Percentiles rank a stretch among this genome's conserved stretches.
phyloP scores from a whole-genome alignment of 2,797 vertebrate species.

The Aselliscus stoliczkanus region DNA sequence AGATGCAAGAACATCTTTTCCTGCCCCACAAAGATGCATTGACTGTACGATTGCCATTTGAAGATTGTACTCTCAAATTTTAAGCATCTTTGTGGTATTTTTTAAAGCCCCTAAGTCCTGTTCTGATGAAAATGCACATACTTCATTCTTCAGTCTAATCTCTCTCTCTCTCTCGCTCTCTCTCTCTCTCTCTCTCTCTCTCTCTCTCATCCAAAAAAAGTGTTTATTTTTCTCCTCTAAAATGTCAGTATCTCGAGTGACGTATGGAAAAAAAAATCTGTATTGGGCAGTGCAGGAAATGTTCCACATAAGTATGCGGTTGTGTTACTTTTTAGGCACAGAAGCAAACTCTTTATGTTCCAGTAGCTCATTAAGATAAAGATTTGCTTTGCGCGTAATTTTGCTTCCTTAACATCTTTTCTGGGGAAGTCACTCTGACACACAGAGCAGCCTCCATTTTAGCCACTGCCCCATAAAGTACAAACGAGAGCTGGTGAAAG shows the following conservation, averaged over 20 bases:
- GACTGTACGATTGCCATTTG: neutral
- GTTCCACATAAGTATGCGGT: neutral
- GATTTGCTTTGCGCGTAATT: slow-evolving; percentile 41
- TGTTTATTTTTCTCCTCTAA: neutral
- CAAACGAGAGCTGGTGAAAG: slow-evolving; percentile 39
- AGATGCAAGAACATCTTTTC: neutral
- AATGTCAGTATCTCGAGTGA: neutral
- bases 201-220: neutral
- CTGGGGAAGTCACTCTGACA: slow-evolving; percentile 28
- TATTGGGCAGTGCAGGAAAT: neutral
- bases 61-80: slow-evolving; percentile 14
- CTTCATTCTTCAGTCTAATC: neutral
- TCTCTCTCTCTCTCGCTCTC: no score
- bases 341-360: slow-evolving; percentile 23
- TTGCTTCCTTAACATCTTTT: slow-evolving; percentile 49
- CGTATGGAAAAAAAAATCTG: neutral
- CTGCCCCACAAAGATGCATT: slow-evolving; percentile 33
- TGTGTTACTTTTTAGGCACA: slow-evolving; percentile 25
- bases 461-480: slow-evolving; percentile 46
- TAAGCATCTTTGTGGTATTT: neutral
- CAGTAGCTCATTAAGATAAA: slow-evolving; percentile 65
- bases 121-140: neutral
- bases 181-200: no score
- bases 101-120: neutral
- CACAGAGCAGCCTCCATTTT: slow-evolving; percentile 6